These are phyloP conservation scores for Drosophila stalkeri DNA, from an alignment of 2,888 invertebrate genomes.

Conservation along the genomic window DNA sequence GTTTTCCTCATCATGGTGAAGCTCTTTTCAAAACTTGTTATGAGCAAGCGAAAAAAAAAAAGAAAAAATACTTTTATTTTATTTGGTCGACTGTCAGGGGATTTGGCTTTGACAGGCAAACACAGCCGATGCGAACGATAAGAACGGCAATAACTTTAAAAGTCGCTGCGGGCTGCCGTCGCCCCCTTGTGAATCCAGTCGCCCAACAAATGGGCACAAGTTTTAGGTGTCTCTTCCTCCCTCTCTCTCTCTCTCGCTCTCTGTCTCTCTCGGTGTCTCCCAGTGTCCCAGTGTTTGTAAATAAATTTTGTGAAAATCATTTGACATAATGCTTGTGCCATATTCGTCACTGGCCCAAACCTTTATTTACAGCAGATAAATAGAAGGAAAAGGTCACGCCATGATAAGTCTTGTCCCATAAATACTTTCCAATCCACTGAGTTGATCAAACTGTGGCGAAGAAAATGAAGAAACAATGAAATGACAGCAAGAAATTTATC, in stretches of 20 bases:
- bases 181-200: background rate
- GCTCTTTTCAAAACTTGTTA: conserved; percentile 14
- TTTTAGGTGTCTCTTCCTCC: conserved; percentile 34
- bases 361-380: conserved; percentile 18
- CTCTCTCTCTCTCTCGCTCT: too few relatives aligned
- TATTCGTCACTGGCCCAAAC: conserved; percentile 53
- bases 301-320: conserved; percentile 57
- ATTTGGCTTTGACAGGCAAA: conserved; percentile 59
- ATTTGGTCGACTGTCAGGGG: conserved; percentile 55
- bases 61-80: conserved; percentile 8
- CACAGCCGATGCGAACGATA: conserved; percentile 56
- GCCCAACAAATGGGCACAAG: conserved; percentile 36
- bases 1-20: background rate
- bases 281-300: background rate
- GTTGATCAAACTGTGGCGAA: conserved; percentile 18
- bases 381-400: conserved; percentile 34
- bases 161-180: conserved; percentile 64
- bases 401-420: conserved; percentile 40
- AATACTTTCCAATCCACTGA: conserved; percentile 4
- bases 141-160: conserved; percentile 75
- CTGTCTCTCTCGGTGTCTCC: background rate
- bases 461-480: background rate
- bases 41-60: conserved; percentile 26
- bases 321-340: conserved; percentile 57
- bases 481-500: background rate